A percentile compares a stretch with the other conserved stretches of the same genome.
phyloP scores from a whole-genome alignment of 2,797 vertebrate genomes.

The Clamator glandarius region DNA sequence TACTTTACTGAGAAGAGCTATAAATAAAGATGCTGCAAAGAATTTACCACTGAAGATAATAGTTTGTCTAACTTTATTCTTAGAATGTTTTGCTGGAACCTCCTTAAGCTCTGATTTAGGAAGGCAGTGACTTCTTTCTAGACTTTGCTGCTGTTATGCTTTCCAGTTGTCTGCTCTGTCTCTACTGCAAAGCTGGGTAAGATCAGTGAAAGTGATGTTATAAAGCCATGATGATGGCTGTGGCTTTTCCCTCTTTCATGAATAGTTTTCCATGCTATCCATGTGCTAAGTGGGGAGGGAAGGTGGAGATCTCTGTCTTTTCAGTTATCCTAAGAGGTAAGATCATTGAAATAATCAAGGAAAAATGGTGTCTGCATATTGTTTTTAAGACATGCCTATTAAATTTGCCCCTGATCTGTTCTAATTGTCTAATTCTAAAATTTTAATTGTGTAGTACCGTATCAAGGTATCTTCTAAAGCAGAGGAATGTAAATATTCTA shows the following conservation, averaged over 20 bases:
- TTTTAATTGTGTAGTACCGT: background rate
- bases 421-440: background rate
- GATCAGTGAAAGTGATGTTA: background rate
- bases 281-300: background rate
- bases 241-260: background rate
- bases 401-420: background rate
- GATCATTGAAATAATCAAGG: background rate
- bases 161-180: background rate
- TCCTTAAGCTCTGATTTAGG: background rate
- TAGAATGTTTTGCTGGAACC: background rate
- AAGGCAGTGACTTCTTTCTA: background rate
- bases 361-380: background rate
- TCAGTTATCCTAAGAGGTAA: background rate
- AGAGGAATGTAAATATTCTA: background rate
- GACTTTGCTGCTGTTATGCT: background rate
- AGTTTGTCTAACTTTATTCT: background rate
- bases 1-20: background rate
- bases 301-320: background rate
- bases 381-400: background rate
- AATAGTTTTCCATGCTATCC: background rate
- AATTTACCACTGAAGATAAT: background rate
- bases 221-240: background rate
- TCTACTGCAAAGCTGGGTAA: background rate
- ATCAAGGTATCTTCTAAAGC: background rate
- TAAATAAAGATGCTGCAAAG: background rate